Evolutionary conservation across 2,888 invertebrate species (phyloP).

Genomic region (Norana najaformis): DNA sequence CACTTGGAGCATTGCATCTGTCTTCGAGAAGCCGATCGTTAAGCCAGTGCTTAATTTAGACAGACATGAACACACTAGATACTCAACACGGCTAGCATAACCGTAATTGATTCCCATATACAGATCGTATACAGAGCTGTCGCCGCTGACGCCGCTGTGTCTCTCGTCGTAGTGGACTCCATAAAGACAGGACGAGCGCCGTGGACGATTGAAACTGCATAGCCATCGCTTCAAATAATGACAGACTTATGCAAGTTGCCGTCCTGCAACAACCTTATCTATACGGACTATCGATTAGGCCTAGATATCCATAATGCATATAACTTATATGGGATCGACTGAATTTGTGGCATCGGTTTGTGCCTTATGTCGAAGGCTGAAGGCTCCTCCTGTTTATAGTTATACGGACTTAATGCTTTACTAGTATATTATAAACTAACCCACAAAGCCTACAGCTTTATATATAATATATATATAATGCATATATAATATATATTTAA

Average conservation of each 20-base stretch:
- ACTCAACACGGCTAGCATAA: not conserved
- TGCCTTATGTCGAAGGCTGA: no score
- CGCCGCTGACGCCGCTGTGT: no score
- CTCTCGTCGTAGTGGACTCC: no score
- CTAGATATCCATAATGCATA: not conserved
- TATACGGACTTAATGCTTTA: no score
- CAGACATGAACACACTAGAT: not conserved
- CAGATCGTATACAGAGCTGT: not conserved
- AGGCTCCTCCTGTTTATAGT: no score
- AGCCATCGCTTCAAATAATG: not conserved
- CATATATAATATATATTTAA: not conserved
- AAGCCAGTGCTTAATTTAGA: slow-evolving; percentile 5
- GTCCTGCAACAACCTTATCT: not conserved
- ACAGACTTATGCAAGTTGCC: not conserved
- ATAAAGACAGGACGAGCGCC: no score
- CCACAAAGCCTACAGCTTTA: no score
- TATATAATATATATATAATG: no score
- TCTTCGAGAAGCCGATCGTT: not conserved
- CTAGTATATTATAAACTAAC: no score
- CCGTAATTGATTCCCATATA: not conserved
- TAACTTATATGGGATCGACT: not conserved
- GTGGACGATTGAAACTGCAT: not conserved
- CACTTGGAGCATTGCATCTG: not conserved
- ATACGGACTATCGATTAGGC: not conserved
- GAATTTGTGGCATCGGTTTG: not conserved